Percentiles rank a stretch among this genome's conserved stretches.
Conservation (phyloP, 2,888 invertebrate genomes). For the Amphipoea lucens region DNA sequence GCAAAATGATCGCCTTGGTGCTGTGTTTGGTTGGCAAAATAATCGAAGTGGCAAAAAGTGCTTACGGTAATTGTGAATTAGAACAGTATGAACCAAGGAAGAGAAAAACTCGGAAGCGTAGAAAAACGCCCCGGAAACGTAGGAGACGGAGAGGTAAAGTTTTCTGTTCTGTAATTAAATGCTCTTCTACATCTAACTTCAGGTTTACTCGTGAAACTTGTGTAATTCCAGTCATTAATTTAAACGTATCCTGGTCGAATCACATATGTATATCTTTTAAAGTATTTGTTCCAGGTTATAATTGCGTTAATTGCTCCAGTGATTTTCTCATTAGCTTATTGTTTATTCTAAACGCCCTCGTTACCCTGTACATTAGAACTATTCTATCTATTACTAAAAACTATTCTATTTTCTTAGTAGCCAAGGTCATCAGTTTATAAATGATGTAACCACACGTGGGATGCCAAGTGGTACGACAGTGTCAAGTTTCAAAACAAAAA, state of each 20-base stretch:
- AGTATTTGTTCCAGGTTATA: not conserved
- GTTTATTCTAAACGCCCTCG: conserved; percentile 43
- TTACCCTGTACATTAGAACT: conserved; percentile 42
- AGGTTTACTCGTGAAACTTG: conserved; percentile 20
- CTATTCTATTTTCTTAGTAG: conserved; percentile 50
- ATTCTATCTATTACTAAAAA: no score
- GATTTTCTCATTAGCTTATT: conserved; percentile 19
- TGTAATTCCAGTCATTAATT: conserved; percentile 12
- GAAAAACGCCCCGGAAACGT: conserved; percentile 67
- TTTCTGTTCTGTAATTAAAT: conserved; percentile 24
- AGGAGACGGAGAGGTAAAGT: conserved; percentile 69
- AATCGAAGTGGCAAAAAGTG: conserved; percentile 76
- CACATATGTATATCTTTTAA: not conserved
- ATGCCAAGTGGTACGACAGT: conserved; percentile 60
- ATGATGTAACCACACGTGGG: conserved; percentile 71
- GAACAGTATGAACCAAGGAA: conserved; percentile 45
- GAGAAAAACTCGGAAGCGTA: conserved; percentile 52
- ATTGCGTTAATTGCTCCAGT: not conserved
- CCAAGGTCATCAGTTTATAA: conserved; percentile 68
- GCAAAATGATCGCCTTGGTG: conserved; percentile 83
- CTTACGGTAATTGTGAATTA: conserved; percentile 56
- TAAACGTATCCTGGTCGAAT: not conserved
- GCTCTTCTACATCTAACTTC: conserved; percentile 4
- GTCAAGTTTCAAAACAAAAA: conserved; percentile 59
- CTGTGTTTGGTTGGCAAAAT: conserved; percentile 81